Evolutionary conservation across 2,888 invertebrate genomes (phyloP), one percentile per base, ranked within the genome.

Genomic region (Baccha elongata): DNA sequence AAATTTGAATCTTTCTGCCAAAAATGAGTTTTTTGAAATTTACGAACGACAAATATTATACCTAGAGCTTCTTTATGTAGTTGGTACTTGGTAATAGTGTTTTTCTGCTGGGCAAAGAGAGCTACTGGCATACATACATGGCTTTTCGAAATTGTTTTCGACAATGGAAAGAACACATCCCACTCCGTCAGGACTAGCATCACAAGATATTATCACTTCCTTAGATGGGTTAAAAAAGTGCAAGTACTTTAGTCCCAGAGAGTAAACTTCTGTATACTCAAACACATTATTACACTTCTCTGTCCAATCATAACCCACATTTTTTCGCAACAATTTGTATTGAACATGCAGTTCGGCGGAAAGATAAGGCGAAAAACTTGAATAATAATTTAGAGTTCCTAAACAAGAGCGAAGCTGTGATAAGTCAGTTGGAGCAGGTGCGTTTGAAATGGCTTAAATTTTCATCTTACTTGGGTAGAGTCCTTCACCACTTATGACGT

Each of bases 1-100:
- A 52, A 44, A 29, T 46, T 13, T 11, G 42, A 42, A 44, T 8
- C 8, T 17, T 60, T 15, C 26, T 15, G 23, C 44, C 91, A 85
- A 86, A 89, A 5, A 91, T 52, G 75, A 88, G 91, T 32, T 89
- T 86, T 64, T 89, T 88, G 85, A n/a, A 91, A 91, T 81, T 88
- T 88, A 23, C 87, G 86, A 0, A 90, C 86, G 0, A 88, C 89
- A 74, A 86, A 91, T n/a, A 90, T 84, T 3, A 90, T 85, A 8
- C 87, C 87, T 7, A 89, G 83, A 8, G 88, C 89, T 85, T 88
- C 87, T n/a, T 85, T 78, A 50, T 88, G 86, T 4, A 86, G 68
- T n/a, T n/a, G n/a, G n/a, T n/a, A n/a, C n/a, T 35, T 88, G 87
- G 6, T 86, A 88, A 78, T 88, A 87, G 42, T 85, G 85, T 35